phyloP scores from a whole-genome alignment of 1,140 invertebrate genomes.

The Choristoneura fumiferana region DNA sequence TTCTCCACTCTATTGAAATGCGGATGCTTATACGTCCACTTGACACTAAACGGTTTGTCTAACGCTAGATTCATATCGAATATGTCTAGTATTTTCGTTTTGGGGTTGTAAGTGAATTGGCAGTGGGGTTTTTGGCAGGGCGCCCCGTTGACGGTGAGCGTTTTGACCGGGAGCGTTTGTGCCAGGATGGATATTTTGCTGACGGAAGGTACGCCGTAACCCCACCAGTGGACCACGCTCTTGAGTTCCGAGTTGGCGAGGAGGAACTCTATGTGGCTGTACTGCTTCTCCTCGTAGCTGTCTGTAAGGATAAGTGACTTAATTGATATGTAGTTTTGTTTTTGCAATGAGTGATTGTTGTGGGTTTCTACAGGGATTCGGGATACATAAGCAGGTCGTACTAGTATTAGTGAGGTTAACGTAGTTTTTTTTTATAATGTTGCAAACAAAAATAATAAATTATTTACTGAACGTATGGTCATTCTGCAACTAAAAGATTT shows the following conservation, averaged over 20 bases:
- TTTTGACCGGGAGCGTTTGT: conserved; percentile 40
- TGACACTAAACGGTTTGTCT: conserved; percentile 58
- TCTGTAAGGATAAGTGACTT: conserved; percentile 70
- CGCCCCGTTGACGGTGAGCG: conserved; percentile 52
- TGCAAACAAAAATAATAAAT: too few species aligned
- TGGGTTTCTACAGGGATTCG: too few species aligned
- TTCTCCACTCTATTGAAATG: too few species aligned
- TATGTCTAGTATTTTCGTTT: conserved; percentile 49
- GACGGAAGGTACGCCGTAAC: conserved; percentile 71
- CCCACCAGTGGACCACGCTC: conserved; percentile 74
- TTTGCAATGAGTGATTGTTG: too few species aligned
- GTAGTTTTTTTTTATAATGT: too few species aligned
- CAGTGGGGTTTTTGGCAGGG: conserved; percentile 36
- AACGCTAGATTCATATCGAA: conserved; percentile 53
- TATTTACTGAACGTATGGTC: too few species aligned
- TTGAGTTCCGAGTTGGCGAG: conserved; percentile 71
- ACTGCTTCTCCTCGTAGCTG: conserved; percentile 80
- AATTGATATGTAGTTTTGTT: too few species aligned
- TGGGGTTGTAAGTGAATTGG: conserved; percentile 44
- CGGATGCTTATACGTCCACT: conserved; percentile 37
- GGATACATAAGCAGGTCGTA: too few species aligned
- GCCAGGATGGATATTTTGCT: conserved; percentile 52
- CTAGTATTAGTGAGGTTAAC: too few species aligned
- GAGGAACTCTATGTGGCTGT: conserved; percentile 79
- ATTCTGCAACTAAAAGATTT: too few species aligned